Evolutionary conservation across 2,888 invertebrate species (phyloP).

Genomic region (Ectropis crepuscularia): DNA sequence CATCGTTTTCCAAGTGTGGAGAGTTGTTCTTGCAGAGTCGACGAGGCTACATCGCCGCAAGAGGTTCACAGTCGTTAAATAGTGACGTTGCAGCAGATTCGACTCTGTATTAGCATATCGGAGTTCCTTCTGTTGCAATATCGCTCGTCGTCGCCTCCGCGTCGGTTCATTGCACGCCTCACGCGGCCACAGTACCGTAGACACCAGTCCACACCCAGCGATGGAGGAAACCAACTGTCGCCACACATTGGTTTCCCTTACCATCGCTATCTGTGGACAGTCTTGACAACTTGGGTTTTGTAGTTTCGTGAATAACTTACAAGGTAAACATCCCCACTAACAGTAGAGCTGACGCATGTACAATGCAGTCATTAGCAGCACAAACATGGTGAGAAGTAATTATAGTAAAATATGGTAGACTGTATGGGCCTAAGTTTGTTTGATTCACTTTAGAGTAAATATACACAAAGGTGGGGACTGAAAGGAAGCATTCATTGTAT

Average conservation of each 20-base stretch:
- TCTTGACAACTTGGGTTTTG: slow-evolving; percentile 58
- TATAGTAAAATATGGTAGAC: background rate
- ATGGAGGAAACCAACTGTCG: slow-evolving; percentile 81
- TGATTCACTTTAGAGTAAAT: background rate
- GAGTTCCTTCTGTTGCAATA: slow-evolving; percentile 67
- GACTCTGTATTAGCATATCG: slow-evolving; percentile 65
- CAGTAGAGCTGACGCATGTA: slow-evolving; percentile 11
- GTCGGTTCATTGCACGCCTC: slow-evolving; percentile 55
- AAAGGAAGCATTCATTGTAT: background rate
- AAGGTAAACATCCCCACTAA: slow-evolving; percentile 42
- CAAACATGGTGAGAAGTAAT: background rate
- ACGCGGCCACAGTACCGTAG: slow-evolving; percentile 48
- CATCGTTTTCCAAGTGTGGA: slow-evolving; percentile 46
- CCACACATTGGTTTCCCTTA: slow-evolving; percentile 77
- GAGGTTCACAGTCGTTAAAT: slow-evolving; percentile 46
- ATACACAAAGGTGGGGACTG: background rate
- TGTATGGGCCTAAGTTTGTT: background rate
- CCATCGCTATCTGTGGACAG: slow-evolving; percentile 80
- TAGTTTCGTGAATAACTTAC: slow-evolving; percentile 42
- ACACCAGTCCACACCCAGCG: slow-evolving; percentile 73
- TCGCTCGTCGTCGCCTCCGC: slow-evolving; percentile 58
- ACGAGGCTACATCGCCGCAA: slow-evolving; percentile 48
- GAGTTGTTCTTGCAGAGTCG: slow-evolving; percentile 56
- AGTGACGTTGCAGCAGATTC: slow-evolving; percentile 69
- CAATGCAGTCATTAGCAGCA: slow-evolving; percentile 2